phyloP scores from a whole-genome alignment of 2,113 vertebrate species.

The Penelope pileata region DNA sequence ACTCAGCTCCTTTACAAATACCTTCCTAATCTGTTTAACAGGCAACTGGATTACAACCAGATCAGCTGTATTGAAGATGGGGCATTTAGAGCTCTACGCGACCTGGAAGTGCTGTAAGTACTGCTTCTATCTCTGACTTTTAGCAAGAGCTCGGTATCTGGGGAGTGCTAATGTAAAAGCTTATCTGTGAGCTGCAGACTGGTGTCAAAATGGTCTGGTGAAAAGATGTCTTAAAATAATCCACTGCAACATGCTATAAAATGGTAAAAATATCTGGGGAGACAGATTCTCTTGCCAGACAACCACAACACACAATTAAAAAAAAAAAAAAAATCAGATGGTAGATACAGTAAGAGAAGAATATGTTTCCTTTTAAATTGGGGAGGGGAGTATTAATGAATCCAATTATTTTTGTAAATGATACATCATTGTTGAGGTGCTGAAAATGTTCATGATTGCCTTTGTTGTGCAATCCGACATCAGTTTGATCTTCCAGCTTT shows the following conservation, averaged over 20 bases:
- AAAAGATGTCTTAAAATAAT: conserved; percentile 53
- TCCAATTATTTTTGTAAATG: conserved; percentile 4
- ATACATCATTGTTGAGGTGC: background rate
- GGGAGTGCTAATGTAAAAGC: conserved; percentile 37
- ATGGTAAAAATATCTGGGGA: background rate
- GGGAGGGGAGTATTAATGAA: background rate
- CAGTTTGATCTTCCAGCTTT: background rate
- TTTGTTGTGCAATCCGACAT: conserved; percentile 8
- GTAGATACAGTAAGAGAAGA: background rate
- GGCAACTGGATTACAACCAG: conserved; percentile 99
- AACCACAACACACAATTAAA: background rate
- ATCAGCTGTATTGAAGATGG: conserved; percentile 98
- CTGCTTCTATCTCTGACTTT: conserved; percentile 58
- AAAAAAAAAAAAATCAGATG: background rate
- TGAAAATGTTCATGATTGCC: background rate
- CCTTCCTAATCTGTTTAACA: conserved; percentile 82
- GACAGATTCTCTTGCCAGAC: background rate
- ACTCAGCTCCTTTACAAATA: conserved; percentile 52
- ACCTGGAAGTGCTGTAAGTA: conserved; percentile 99
- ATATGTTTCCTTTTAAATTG: background rate
- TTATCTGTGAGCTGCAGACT: conserved; percentile 46
- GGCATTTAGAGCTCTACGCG: conserved; percentile 91
- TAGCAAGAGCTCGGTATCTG: conserved; percentile 35
- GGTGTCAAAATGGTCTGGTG: conserved; percentile 27
- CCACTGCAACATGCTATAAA: background rate